Conservation (phyloP, 2,888 invertebrate species). For the Cephus nigrinus region DNA sequence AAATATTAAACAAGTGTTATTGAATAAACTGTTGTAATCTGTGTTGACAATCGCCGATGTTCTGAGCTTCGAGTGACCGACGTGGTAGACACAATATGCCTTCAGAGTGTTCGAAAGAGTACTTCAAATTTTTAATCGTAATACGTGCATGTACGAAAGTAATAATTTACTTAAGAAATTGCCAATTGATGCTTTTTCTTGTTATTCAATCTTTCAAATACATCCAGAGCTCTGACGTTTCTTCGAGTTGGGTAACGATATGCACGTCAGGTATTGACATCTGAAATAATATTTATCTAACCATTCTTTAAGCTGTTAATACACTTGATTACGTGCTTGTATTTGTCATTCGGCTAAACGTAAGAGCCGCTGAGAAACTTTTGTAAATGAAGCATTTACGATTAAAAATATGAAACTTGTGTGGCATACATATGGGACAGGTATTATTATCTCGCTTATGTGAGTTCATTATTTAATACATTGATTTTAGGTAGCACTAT, state of each 20-base stretch:
- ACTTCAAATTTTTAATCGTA: slow-evolving; percentile 21
- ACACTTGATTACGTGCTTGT: background rate
- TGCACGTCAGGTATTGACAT: background rate
- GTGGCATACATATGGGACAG: slow-evolving; percentile 16
- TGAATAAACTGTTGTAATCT: slow-evolving; percentile 54
- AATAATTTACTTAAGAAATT: background rate
- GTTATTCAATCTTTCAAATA: background rate
- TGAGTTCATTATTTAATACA: slow-evolving; percentile 1
- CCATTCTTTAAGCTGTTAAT: background rate
- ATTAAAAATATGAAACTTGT: slow-evolving; percentile 30
- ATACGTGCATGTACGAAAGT: background rate
- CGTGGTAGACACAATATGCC: slow-evolving; percentile 39
- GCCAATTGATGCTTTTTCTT: background rate
- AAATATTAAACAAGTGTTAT: slow-evolving; percentile 57
- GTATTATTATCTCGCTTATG: slow-evolving; percentile 9
- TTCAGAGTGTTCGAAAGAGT: slow-evolving; percentile 35
- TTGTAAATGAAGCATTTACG: slow-evolving; percentile 7
- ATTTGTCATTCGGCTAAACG: background rate
- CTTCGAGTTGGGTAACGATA: background rate
- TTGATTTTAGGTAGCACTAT: background rate
- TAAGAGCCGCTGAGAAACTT: background rate
- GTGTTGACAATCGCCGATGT: slow-evolving; percentile 61
- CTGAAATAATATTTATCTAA: background rate
- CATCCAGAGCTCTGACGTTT: background rate
- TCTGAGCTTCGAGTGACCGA: slow-evolving; percentile 46